Evolutionary conservation across 2,797 vertebrate genomes (phyloP), one percentile per base, ranked within the genome.

Genomic region (Spea hammondii): DNA sequence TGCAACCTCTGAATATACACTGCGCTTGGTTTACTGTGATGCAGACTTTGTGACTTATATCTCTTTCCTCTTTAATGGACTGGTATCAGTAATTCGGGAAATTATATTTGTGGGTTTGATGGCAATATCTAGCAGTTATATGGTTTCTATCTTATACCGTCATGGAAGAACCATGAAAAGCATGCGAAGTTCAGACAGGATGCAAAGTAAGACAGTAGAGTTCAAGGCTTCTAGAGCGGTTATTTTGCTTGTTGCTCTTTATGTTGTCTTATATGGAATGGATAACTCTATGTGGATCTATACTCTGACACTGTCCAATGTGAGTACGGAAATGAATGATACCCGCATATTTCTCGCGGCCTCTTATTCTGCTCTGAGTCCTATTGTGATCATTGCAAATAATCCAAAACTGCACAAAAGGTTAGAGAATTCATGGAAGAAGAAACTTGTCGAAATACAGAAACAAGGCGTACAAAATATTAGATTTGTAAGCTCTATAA

Each of bases 41-140:
- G 68, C 51, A 7, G 60, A 72, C 45, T 78, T 78, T 78, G 46
- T 65, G 2, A 71, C 5, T 44, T 78, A 71, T 46, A 10, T 62
- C 4, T 44, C 67, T n/a, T 78, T 48, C 59, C 32, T 78, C 8
- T 13, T 72, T 51, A 65, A 65, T 64, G 76, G 76, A 49, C 14
- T 71, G 44, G 68, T 78, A 65, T 72, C 57, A 32, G 67, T 51
- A n/a, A 50, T 78, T 13, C 14, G 76, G 14, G 76, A 78, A 10
- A 51, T 78, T 11, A 70, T 78, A 14, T 78, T 93, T 13, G 92
- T 94, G 6, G 90, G 88, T 5, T 72, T 92, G 54, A 94, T 94
- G 93, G 6, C 93, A 71, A 86, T 86, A 54, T 93, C 92, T 55
- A 94, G 91, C 4, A 79, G 85, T 8, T 93, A 91, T 84, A 69